These are phyloP conservation scores for Spermophilus dauricus DNA, from an alignment of 2,113 vertebrate genomes.

Conservation along the genomic window DNA sequence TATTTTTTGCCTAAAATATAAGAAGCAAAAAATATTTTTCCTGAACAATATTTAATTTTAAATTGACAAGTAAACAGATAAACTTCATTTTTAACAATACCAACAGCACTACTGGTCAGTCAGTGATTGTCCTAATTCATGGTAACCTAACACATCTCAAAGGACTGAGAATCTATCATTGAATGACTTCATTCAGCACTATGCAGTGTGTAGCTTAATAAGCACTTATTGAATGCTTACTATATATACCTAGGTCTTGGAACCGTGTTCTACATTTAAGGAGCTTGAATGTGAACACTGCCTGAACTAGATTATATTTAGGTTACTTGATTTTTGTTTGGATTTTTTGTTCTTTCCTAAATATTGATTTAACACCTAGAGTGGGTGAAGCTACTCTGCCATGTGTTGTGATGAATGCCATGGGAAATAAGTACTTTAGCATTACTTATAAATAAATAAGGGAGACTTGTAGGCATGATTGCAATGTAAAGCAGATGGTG, in stretches of 20 bases:
- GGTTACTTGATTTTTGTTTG: constrained; percentile 27
- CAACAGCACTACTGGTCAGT: neutral
- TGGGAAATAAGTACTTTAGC: neutral
- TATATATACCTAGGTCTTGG: neutral
- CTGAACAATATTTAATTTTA: neutral
- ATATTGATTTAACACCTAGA: constrained; percentile 5
- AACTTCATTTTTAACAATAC: neutral
- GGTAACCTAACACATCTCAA: neutral
- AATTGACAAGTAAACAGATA: neutral
- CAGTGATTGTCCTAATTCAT: neutral
- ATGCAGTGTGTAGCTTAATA: neutral
- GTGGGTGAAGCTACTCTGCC: neutral
- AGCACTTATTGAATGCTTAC: neutral
- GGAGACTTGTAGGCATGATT: neutral
- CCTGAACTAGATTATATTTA: neutral
- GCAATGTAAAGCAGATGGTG: neutral
- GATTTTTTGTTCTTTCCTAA: neutral
- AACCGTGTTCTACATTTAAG: neutral
- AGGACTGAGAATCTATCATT: neutral
- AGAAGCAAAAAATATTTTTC: too few species aligned
- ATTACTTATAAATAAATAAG: constrained; percentile 25
- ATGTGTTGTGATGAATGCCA: neutral
- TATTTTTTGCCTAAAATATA: neutral
- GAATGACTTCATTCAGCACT: neutral
- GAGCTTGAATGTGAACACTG: neutral